A percentile compares a stretch with the other conserved stretches of the same genome.
phyloP scores from a whole-genome alignment of 2,888 invertebrate genomes.

The Drosophila rellima region DNA sequence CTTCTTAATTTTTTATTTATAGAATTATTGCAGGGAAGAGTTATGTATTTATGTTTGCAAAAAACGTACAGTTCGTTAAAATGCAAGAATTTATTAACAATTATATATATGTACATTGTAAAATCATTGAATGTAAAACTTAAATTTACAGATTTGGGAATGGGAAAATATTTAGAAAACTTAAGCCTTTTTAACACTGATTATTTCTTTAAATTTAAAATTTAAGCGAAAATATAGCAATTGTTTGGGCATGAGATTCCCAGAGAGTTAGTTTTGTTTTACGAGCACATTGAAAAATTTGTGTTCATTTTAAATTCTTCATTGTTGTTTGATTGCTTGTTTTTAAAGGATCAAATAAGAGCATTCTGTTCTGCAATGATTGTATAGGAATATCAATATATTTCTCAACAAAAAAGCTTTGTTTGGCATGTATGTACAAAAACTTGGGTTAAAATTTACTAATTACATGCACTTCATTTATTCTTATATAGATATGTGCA shows the following conservation, averaged over 20 bases:
- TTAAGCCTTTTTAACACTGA: too few relatives aligned
- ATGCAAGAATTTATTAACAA: too few relatives aligned
- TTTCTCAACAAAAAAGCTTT: too few relatives aligned
- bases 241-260: neutral
- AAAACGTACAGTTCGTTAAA: too few relatives aligned
- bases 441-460: too few relatives aligned
- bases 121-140: too few relatives aligned
- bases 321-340: neutral
- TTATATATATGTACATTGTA: too few relatives aligned
- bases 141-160: too few relatives aligned
- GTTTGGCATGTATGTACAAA: too few relatives aligned
- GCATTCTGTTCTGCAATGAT: neutral
- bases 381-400: too few relatives aligned
- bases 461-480: neutral
- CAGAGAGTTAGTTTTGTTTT: neutral
- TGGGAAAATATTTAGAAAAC: too few relatives aligned
- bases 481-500: slow-evolving; percentile 2
- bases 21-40: neutral
- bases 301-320: neutral
- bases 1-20: neutral
- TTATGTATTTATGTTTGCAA: neutral
- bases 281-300: neutral
- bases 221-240: too few relatives aligned
- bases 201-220: neutral
- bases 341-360: neutral